Base-by-base conservation (phyloP, 2,888 invertebrate genomes). In the Adineta ricciae region DNA sequence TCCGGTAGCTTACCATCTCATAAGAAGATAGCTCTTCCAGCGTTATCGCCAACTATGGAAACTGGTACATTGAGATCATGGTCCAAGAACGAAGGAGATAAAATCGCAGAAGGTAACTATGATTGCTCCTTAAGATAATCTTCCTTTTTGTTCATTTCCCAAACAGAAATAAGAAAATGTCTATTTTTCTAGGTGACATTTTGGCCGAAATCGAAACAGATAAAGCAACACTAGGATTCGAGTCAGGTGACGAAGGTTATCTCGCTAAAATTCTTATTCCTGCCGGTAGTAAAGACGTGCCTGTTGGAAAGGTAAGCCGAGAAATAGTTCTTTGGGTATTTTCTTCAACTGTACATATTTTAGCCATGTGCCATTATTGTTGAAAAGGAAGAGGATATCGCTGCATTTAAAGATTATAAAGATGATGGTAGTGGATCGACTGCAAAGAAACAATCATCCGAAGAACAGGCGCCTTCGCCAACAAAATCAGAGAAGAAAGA, bases 211-310 rank as follows among this genome's bases (percentile, higher is more conserved):
- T 99, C 89, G 99, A 99, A 92, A 99, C 99, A 14, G 99, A 99
- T 90, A 99, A 99, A 91, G 99, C 99, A 0, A 99, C 98, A 0
- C 99, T 99, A 97, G 98, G 97, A 3, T 98, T 99, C 90, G 99
- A 99, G 91, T 97, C 98, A 0, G 96, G 97, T 0, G 98, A 99
- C 90, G 99, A 99, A 91, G 99, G 99, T 4, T 96, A 93, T 89
- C 91, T 99, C 86, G 99, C 98, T 2, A 98, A 96, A 91, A 96
- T 99, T 88, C 87, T 98, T 14, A 92, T 97, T 84, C 92, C 94
- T 0, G 95, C 94, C 41, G 99, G 98, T 64, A 92, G 94, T 0
- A 97, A 96, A 91, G 96, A 96, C 89, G 94, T 99, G 4, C 93
- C 96, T 0, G 94, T 99, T 86, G 99, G 99, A 86, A 95, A 96